phyloP scores from a whole-genome alignment of 2,113 vertebrate genomes.

The Merops nubicus region DNA sequence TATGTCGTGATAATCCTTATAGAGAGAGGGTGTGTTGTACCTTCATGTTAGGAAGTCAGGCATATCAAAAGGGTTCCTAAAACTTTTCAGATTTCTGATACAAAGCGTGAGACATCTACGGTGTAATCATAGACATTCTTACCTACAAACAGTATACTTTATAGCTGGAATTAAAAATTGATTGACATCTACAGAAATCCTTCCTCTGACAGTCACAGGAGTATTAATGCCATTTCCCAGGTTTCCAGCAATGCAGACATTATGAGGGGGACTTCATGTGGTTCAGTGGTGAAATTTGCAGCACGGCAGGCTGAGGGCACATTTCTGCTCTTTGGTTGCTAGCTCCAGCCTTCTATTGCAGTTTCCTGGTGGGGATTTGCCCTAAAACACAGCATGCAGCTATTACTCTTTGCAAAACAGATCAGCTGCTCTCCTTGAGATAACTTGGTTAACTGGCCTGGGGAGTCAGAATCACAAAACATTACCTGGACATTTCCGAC shows the following conservation, averaged over 20 bases:
- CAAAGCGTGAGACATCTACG: neutral
- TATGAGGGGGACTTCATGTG: neutral
- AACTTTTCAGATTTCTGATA: neutral
- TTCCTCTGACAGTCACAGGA: neutral
- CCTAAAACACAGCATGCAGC: neutral
- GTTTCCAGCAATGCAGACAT: neutral
- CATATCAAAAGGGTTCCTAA: neutral
- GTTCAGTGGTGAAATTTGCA: neutral
- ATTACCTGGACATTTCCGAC: neutral
- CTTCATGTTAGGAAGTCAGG: neutral
- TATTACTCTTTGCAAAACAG: neutral
- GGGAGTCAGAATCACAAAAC: neutral
- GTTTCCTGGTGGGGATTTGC: neutral
- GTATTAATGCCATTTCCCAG: accelerated
- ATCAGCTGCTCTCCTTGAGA: constrained; percentile 17
- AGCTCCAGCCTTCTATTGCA: neutral
- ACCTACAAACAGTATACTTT: neutral
- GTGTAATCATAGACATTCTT: neutral
- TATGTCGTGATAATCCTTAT: too few species aligned
- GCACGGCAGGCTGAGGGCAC: neutral
- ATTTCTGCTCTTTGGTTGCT: neutral
- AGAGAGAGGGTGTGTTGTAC: neutral
- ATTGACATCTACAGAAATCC: too few species aligned
- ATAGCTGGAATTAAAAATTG: neutral
- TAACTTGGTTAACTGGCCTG: neutral